phyloP scores from a whole-genome alignment of 2,797 vertebrate genomes.

The Gymnoscopelus braueri region DNA sequence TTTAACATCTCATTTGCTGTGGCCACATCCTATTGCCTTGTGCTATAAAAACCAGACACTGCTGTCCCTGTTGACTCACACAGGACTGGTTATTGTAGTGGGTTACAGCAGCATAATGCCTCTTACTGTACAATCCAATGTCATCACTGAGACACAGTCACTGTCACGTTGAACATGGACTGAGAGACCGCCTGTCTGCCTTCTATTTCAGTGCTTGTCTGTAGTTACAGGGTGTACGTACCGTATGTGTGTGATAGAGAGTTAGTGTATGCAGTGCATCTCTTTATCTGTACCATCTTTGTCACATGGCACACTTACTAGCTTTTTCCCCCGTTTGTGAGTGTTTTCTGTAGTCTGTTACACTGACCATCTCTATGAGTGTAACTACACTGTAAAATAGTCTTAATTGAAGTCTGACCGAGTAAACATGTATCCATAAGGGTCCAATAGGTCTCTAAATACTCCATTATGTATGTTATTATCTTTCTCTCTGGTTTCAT shows the following conservation, averaged over 20 bases:
- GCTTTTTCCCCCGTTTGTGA: too few species aligned
- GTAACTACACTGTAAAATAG: too few species aligned
- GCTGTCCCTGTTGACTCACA: conserved; percentile 5
- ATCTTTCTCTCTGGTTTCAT: background rate
- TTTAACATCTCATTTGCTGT: background rate
- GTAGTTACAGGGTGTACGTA: background rate
- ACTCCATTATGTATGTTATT: too few species aligned
- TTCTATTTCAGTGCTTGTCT: background rate
- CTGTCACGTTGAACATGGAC: background rate
- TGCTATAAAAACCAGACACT: conserved; percentile 11
- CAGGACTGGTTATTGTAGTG: conserved; percentile 21
- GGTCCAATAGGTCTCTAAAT: too few species aligned
- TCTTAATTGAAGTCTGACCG: too few species aligned
- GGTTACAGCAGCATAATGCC: conserved; percentile 35
- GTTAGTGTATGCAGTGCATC: too few species aligned
- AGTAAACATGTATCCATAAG: too few species aligned
- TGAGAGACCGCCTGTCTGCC: background rate
- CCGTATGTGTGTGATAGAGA: background rate
- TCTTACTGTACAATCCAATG: conserved; percentile 30
- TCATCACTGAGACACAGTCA: conserved; percentile 9
- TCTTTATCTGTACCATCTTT: background rate
- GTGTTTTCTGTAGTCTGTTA: too few species aligned
- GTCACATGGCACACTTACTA: background rate
- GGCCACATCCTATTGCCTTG: background rate
- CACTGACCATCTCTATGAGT: too few species aligned